Percentiles rank a stretch among this genome's conserved stretches.
Evolutionary conservation across 2,888 invertebrate species (phyloP).

Genomic region (Stictocephala bisonia): DNA sequence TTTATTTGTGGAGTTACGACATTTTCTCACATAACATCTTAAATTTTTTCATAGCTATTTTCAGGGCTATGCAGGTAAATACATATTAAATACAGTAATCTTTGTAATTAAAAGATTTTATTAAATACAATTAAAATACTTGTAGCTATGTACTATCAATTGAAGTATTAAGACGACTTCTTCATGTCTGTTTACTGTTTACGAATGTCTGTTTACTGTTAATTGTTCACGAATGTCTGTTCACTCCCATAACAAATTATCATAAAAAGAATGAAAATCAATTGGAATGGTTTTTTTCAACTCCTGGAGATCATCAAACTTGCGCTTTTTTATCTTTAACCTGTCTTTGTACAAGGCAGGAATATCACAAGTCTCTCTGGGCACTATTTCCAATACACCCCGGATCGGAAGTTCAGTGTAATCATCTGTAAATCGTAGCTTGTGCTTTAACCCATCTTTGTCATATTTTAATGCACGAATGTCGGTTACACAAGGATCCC

Average conservation of each 20-base stretch:
- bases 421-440: background rate
- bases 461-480: background rate
- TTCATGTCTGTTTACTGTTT: no score
- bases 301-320: background rate
- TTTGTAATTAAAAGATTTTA: no score
- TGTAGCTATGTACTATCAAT: no score
- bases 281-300: background rate
- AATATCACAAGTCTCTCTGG: background rate
- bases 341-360: background rate
- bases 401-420: background rate
- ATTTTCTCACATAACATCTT: no score
- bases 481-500: constrained; percentile 9
- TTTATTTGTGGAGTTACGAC: no score
- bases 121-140: no score
- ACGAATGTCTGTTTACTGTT: no score
- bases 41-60: no score
- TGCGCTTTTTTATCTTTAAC: background rate
- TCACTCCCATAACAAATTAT: background rate
- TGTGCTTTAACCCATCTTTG: background rate
- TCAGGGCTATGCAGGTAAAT: no score
- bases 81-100: no score
- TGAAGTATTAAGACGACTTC: no score
- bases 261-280: background rate
- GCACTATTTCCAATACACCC: background rate
- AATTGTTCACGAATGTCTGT: background rate